These are phyloP conservation scores for Sipha maydis DNA, from an alignment of 2,888 invertebrate genomes.

Conservation along the genomic window DNA sequence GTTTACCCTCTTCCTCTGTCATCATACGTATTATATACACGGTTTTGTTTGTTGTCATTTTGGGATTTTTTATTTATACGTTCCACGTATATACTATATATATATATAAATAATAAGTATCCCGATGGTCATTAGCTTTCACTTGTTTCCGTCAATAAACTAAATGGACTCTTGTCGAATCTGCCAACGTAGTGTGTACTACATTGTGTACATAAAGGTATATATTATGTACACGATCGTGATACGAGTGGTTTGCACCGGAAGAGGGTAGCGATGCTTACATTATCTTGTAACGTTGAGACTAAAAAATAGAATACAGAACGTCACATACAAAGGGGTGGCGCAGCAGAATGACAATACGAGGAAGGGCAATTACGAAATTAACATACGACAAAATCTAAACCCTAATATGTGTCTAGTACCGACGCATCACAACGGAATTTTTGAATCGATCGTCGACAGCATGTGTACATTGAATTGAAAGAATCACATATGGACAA, in stretches of 20 bases:
- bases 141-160: slow-evolving; percentile 45
- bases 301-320: not conserved
- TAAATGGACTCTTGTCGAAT: slow-evolving; percentile 32
- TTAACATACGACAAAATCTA: slow-evolving; percentile 1
- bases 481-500: too few species aligned
- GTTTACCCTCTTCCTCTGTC: not conserved
- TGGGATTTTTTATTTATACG: slow-evolving; percentile 4
- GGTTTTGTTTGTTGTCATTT: slow-evolving; percentile 43
- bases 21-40: not conserved
- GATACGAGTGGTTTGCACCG: not conserved
- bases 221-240: not conserved
- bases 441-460: too few species aligned
- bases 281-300: slow-evolving; percentile 3
- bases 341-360: not conserved
- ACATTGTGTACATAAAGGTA: too few species aligned
- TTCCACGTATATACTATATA: too few species aligned
- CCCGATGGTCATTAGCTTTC: slow-evolving; percentile 42
- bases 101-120: not conserved
- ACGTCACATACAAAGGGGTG: not conserved
- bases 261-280: not conserved
- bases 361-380: slow-evolving; percentile 19
- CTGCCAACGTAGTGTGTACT: not conserved
- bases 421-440: too few species aligned
- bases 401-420: not conserved
- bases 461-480: too few species aligned